A percentile compares a stretch with the other conserved stretches of the same genome.
Evolutionary conservation across 2,888 invertebrate genomes (phyloP).

Genomic region (Campopleginae sp.): DNA sequence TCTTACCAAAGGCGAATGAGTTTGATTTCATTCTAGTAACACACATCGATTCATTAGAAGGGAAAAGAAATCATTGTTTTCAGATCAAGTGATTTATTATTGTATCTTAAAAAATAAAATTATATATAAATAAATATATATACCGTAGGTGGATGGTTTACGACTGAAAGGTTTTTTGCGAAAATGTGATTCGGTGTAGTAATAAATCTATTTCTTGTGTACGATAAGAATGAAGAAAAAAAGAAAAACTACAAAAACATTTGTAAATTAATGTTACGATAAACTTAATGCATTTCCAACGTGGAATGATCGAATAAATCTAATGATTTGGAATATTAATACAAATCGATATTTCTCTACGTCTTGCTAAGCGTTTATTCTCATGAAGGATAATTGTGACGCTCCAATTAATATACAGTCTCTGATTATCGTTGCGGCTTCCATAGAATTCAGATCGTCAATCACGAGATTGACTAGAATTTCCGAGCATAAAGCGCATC

Average conservation of each 20-base stretch:
- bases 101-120: conserved; percentile 45
- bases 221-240: conserved; percentile 39
- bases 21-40: conserved; percentile 57
- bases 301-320: conserved; percentile 60
- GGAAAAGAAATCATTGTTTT: conserved; percentile 44
- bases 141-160: conserved; percentile 60
- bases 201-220: conserved; percentile 64
- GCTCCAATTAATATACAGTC: too few species aligned
- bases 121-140: conserved; percentile 29
- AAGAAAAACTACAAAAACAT: conserved; percentile 33
- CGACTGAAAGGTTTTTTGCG: conserved; percentile 53
- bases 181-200: conserved; percentile 61
- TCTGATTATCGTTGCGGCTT: too few species aligned
- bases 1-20: conserved; percentile 71
- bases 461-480: too few species aligned
- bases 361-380: conserved; percentile 30
- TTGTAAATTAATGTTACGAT: conserved; percentile 66
- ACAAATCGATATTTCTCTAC: background rate
- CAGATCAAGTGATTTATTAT: conserved; percentile 49
- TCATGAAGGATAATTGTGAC: background rate
- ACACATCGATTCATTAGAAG: conserved; percentile 32
- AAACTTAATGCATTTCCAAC: conserved; percentile 52
- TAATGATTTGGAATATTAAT: conserved; percentile 52
- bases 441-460: too few species aligned
- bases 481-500: too few species aligned